These are phyloP conservation scores for Telmatochromis sp. DNA, from an alignment of 2,113 vertebrate species.

Conservation along the genomic window DNA sequence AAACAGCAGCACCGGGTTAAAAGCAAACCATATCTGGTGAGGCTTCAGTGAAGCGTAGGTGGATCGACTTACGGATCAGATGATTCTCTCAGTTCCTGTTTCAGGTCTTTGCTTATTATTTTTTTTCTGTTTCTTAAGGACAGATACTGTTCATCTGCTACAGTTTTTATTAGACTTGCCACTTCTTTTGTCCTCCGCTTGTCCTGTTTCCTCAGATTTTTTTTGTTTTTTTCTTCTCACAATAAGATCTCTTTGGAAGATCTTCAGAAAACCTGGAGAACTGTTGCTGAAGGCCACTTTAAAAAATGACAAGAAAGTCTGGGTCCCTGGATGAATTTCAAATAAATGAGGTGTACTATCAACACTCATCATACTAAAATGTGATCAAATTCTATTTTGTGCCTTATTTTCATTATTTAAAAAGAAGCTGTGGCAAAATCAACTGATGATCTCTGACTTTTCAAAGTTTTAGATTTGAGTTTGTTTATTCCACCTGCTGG, in stretches of 20 bases:
- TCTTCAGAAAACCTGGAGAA: not conserved
- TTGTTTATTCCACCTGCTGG: not conserved
- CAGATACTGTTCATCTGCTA: not conserved
- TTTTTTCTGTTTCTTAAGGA: not conserved
- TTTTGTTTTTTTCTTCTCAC: not conserved
- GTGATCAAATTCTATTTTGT: not conserved
- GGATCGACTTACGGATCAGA: not conserved
- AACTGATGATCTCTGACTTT: not conserved
- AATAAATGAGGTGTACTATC: not conserved
- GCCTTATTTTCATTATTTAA: not conserved
- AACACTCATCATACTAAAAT: not conserved
- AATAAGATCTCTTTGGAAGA: not conserved
- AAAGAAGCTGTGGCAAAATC: not conserved
- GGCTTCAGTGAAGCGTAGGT: not conserved
- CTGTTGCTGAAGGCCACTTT: not conserved
- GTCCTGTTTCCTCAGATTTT: not conserved
- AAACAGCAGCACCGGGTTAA: not conserved
- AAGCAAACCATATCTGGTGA: not conserved
- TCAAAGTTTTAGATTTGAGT: not conserved
- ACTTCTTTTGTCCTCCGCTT: not conserved
- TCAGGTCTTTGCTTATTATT: not conserved
- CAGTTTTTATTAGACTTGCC: not conserved
- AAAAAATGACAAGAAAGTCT: not conserved
- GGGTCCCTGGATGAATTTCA: not conserved
- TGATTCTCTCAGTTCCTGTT: not conserved